Base-by-base conservation (phyloP, 2,797 vertebrate genomes). In the Brachyalestes nurse region DNA sequence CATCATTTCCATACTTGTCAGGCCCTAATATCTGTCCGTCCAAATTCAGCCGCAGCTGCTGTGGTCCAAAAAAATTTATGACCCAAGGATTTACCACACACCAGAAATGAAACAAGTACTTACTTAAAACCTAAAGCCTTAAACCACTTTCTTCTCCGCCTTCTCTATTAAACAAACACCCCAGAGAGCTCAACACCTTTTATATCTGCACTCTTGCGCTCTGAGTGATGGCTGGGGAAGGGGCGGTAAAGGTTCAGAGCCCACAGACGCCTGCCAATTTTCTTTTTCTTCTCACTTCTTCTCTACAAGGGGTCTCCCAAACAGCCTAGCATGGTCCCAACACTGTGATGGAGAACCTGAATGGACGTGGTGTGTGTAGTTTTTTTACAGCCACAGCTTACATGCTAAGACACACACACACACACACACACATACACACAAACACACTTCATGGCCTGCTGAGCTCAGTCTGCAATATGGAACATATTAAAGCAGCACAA, bases 201-300 rank as follows among this genome's bases (percentile, higher is more conserved):
- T 69, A 34, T 65, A 82, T 61, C 72, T 40, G 58, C 49, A n/a
- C 74, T 42, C 40, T 64, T 19, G 19, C 13, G 70, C 78, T 79
- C 75, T 74, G 74, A 86, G 84, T 73, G 45, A 38, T 55, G 42
- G 78, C 81, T 76, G 75, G 69, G 62, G 67, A 70, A 51, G 34
- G 47, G 28, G 16, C 38, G 55, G 72, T 53, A 60, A 73, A 53
- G 65, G 4, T 34, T 74, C 73, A 45, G 45, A 25, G 60, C 40
- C 60, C 42, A 47, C 72, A 38, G 6, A n/a, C 34, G 53, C 16
- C 57, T 42, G 51, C 79, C 71, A 72, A 53, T 66, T 67, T 71
- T 75, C 62, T 40, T 47, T n/a, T 67, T 55, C 51, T 19, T 17
- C 73, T 87, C 86, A 62, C 49, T 45, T 49, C 61, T 74, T 45